Evolutionary conservation across 2,113 vertebrate genomes (phyloP).

Genomic region (Daboia siamensis): DNA sequence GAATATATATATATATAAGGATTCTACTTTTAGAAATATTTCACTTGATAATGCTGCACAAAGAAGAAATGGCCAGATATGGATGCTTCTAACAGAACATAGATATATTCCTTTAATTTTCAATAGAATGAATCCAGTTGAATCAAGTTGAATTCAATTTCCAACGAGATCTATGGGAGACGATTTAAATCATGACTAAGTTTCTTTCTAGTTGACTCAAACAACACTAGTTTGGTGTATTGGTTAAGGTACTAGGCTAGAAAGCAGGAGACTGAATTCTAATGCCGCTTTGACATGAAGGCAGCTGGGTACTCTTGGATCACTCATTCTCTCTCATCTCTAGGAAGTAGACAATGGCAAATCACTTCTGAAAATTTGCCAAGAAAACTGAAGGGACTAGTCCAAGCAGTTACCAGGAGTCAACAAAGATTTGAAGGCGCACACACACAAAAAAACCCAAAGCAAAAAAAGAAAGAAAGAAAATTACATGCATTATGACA

Average conservation of each 20-base stretch:
- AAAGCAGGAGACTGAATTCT: background rate
- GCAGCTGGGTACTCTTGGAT: background rate
- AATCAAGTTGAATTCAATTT: background rate
- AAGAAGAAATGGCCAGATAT: background rate
- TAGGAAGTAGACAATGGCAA: background rate
- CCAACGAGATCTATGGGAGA: too few species aligned
- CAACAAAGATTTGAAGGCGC: background rate
- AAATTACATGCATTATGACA: background rate
- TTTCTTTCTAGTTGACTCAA: background rate
- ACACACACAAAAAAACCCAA: background rate
- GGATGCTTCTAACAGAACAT: background rate
- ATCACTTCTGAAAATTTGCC: background rate
- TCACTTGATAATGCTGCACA: background rate
- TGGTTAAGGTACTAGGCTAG: background rate
- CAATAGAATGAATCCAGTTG: background rate
- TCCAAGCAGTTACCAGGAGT: background rate
- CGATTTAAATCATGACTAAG: background rate
- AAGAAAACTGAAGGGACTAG: background rate
- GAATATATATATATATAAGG: background rate
- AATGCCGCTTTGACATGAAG: background rate
- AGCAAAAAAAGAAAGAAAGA: background rate
- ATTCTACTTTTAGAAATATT: background rate
- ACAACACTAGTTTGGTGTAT: background rate
- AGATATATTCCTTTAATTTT: background rate
- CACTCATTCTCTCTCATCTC: background rate